These are phyloP conservation scores for Pollimyrus isidori DNA, from an alignment of 2,113 vertebrate species.

Conservation along the genomic window DNA sequence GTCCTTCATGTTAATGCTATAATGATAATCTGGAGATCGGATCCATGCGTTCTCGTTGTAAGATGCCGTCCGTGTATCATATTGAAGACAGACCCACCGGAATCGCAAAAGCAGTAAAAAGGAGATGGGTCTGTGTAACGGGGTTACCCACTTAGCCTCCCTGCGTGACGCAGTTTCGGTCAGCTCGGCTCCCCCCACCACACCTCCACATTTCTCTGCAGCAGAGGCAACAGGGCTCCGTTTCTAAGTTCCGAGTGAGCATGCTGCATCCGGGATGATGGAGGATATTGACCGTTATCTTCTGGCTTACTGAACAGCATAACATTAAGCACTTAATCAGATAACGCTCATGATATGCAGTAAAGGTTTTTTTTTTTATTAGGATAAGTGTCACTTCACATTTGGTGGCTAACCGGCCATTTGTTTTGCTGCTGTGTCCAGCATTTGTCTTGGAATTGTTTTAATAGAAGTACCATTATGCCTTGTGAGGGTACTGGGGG, in stretches of 20 bases:
- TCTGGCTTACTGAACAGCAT: not conserved
- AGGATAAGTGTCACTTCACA: not conserved
- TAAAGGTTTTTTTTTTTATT: not conserved
- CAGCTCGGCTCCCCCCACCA: conserved; percentile 24
- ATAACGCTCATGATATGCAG: not conserved
- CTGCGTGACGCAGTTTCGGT: conserved; percentile 28
- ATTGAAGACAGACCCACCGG: not conserved
- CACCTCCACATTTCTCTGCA: conserved; percentile 22
- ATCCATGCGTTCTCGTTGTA: not conserved
- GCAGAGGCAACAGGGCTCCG: not conserved
- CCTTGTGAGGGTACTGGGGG: conserved; percentile 11
- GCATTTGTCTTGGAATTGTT: not conserved
- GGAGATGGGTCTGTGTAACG: conserved; percentile 8
- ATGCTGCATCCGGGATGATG: not conserved
- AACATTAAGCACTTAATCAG: not conserved
- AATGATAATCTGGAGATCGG: not conserved
- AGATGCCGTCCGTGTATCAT: not conserved
- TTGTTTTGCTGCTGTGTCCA: not conserved
- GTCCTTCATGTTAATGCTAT: not conserved
- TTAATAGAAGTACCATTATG: not conserved
- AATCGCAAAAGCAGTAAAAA: not conserved
- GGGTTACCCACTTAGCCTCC: conserved; percentile 27
- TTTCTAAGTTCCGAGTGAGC: not conserved
- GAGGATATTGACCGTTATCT: not conserved
- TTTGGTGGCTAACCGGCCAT: not conserved